Evolutionary conservation across 2,888 invertebrate genomes (phyloP).

Genomic region (Hofmannophila pseudospretella): DNA sequence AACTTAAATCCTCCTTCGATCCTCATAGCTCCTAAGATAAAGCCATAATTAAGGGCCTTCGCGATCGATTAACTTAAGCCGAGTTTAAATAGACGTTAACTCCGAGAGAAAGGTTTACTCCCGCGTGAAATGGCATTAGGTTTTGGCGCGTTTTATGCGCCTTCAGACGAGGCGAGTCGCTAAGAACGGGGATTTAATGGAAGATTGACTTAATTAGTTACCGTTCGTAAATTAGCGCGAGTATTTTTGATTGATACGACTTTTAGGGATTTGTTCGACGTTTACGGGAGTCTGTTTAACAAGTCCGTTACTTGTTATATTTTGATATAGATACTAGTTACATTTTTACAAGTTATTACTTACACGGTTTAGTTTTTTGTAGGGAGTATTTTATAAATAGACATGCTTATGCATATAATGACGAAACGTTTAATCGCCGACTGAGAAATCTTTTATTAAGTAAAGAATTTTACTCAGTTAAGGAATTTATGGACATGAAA

Average conservation of each 20-base stretch:
- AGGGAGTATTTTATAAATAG: too few relatives aligned
- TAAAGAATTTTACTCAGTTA: too few relatives aligned
- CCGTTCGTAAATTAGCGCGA: slow-evolving; percentile 59
- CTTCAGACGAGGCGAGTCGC: slow-evolving; percentile 57
- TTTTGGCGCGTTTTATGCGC: slow-evolving; percentile 72
- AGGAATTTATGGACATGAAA: too few relatives aligned
- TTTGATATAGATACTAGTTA: too few relatives aligned
- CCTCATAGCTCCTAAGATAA: slow-evolving; percentile 65
- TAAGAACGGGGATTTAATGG: slow-evolving; percentile 73
- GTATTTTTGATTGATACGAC: slow-evolving; percentile 68
- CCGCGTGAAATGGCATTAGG: slow-evolving; percentile 77
- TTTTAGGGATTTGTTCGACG: slow-evolving; percentile 36
- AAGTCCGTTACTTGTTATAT: too few relatives aligned
- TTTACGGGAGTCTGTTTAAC: not conserved
- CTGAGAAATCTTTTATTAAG: too few relatives aligned
- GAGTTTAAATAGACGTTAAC: slow-evolving; percentile 77
- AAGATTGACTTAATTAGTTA: slow-evolving; percentile 72
- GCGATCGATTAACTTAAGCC: slow-evolving; percentile 76
- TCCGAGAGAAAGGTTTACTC: slow-evolving; percentile 76
- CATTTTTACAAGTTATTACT: too few relatives aligned
- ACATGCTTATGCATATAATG: too few relatives aligned
- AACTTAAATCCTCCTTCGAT: slow-evolving; percentile 63
- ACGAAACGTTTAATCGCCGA: too few relatives aligned
- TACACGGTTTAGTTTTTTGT: too few relatives aligned
- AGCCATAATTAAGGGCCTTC: slow-evolving; percentile 77